Evolutionary conservation across 2,113 vertebrate species (phyloP), one percentile per base, ranked within the genome.

Genomic region (Muntiacus reevesi): DNA sequence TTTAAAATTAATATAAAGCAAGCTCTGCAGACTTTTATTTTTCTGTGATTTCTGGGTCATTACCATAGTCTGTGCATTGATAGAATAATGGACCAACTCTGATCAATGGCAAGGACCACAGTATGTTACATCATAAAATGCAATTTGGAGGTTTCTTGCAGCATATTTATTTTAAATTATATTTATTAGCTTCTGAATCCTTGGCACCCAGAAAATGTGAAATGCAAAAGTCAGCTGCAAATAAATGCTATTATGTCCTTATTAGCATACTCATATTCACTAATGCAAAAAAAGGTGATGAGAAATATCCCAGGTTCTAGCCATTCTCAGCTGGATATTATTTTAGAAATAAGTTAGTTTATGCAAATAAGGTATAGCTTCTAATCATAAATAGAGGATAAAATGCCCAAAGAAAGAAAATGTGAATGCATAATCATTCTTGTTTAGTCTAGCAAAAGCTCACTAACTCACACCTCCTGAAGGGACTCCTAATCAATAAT

Each of bases 81-180:
- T 2, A 27, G 50, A 96, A 47, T 62, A 91, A 88, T 57, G 27
- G 40, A 6, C n/a, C n/a, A 85, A 52, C 13, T 93, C 23, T 94
- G 40, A 95, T 92, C 81, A 90, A 81, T 89, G 50, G 28, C 36
- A 96, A 96, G 87, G 19, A 54, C 57, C 10, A 90, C 17, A 62
- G 36, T 7, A 30, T 60, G 36, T 90, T 71, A 81, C 28, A 87
- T 94, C 84, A 84, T 60, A 97, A 79, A 94, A 95, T 81, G 57
- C 30, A 64, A 50, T 78, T 45, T 1, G 5, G n/a, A 71, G 67
- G 19, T 71, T 12, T 71, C n/a, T 71, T 71, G 10, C n/a, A 5
- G 5, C 7, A 74, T 97, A 45, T 96, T 96, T 96, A 94, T 90
- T 96, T 92, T 88, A 94, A 97, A 96, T 96, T 97, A 97, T 97